Base-by-base conservation (phyloP, 2,888 invertebrate genomes). In the Scaptomyza reducta region DNA sequence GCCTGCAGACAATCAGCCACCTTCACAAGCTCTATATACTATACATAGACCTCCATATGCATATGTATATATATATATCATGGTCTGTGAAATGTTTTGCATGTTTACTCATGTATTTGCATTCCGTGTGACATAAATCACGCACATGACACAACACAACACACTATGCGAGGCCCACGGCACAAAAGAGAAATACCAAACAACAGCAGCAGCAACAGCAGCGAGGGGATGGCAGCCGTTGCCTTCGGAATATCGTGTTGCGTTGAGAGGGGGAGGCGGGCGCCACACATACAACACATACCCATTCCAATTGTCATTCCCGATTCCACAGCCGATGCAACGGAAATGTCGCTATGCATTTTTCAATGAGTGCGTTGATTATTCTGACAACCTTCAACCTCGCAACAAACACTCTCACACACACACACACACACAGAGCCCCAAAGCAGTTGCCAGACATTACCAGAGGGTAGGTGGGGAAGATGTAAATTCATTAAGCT, bases 91-190 rank as follows among this genome's bases (percentile, higher is more conserved):
- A 75, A 69, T 78, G 68, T 72, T 87, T 85, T 82, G 82, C 82
- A 87, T 82, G 82, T 85, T 82, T 87, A 84, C 82, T 73, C 63
- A 78, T 87, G 87, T 82, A 87, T 87, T 82, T 82, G 82, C 82
- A 82, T 87, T 85, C 78, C 85, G 82, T 85, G 82, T 78, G 87
- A 82, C 82, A 87, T 82, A 82, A 82, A 82, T 82, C 82, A 82
- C 82, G 78, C 78, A 77, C 61, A 72, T 70, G 75, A 69, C 87
- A 76, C 83, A 67, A 79, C 77, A 60, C 18, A 31, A 16, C 16
- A 41, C 46, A 56, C 69, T 63, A 47, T 53, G 62, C 59, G 44
- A 38, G 74, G 75, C 87, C 81, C 66, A 65, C 70, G 75, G 78
- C 87, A 77, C 81, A 77, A 80, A 82, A 69, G 71, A 70, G 78